Conservation (phyloP, 2,888 invertebrate species). For the Melanophora roralis region DNA sequence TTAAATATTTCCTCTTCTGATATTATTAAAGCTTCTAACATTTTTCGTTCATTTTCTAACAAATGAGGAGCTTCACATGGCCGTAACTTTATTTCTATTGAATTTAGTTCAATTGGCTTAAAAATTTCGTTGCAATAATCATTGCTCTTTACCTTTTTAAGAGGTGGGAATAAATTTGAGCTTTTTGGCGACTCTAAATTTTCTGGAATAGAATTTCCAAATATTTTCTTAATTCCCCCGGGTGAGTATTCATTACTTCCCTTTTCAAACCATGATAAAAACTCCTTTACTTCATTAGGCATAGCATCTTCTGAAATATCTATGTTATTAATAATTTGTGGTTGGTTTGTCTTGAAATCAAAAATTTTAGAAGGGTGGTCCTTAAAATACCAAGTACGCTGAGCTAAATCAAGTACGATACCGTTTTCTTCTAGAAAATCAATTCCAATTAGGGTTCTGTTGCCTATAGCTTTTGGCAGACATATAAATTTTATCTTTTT, state of each 20-base stretch:
- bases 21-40: no score
- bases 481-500: constrained; percentile 26
- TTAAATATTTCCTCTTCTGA: constrained; percentile 11
- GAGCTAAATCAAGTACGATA: constrained; percentile 16
- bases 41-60: no score
- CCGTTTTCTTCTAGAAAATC: constrained; percentile 10
- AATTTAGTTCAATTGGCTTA: neutral
- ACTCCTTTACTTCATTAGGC: neutral
- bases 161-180: constrained; percentile 4
- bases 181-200: neutral
- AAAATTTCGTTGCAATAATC: neutral
- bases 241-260: constrained; percentile 9
- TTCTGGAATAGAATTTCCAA: neutral
- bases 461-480: constrained; percentile 20
- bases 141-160: no score
- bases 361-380: constrained; percentile 10
- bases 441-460: constrained; percentile 4
- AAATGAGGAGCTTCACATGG: neutral
- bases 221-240: neutral
- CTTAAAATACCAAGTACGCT: constrained; percentile 11
- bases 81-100: neutral
- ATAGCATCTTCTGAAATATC: neutral
- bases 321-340: neutral
- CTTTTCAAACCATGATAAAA: constrained; percentile 19
- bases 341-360: neutral